Conservation (phyloP, 2,797 vertebrate genomes). For the Orientallactaga sibirica region DNA sequence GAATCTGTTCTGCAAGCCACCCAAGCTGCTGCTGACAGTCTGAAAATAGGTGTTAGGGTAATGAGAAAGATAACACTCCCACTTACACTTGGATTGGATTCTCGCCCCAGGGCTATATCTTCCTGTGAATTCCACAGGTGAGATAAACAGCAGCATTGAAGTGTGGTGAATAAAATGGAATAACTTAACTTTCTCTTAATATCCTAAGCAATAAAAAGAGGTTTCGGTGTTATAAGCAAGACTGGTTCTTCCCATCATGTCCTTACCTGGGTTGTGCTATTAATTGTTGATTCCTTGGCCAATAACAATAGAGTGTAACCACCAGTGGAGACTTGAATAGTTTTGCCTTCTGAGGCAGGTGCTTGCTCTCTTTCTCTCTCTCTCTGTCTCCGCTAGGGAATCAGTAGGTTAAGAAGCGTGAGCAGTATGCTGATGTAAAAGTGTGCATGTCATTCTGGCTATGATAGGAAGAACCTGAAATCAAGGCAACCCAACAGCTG, state of each 20-base stretch:
- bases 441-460: background rate
- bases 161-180: slow-evolving; percentile 17
- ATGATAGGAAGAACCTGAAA: background rate
- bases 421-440: background rate
- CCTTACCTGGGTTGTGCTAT: background rate
- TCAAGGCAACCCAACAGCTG: background rate
- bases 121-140: background rate
- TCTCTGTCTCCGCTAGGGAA: background rate
- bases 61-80: slow-evolving; percentile 53
- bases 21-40: slow-evolving; percentile 43
- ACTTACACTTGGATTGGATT: slow-evolving; percentile 35
- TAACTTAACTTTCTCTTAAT: background rate
- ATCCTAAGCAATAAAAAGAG: background rate
- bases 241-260: background rate
- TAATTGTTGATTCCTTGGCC: background rate
- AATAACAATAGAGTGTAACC: background rate
- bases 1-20: slow-evolving; percentile 61
- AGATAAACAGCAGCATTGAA: background rate
- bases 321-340: background rate
- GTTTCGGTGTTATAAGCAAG: background rate
- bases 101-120: background rate
- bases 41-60: slow-evolving; percentile 39
- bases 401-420: background rate
- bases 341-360: background rate
- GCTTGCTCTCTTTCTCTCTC: background rate